Conservation (phyloP, 2,888 invertebrate genomes). For the Hemithea aestivaria region DNA sequence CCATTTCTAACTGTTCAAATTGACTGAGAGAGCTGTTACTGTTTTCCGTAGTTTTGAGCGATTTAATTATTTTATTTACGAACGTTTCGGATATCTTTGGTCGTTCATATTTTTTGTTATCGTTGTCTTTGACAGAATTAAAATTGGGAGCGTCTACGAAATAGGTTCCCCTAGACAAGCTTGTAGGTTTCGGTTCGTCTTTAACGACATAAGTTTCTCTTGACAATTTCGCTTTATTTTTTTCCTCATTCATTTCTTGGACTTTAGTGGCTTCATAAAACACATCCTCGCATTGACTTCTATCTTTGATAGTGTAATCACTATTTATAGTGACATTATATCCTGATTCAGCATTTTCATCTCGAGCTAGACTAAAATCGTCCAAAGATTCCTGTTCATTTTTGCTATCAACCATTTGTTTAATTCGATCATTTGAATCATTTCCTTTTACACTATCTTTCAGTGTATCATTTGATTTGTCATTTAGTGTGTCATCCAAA, state of each 20-base stretch:
- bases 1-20: conserved; percentile 50
- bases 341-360: too few species aligned
- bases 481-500: conserved; percentile 17
- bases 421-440: background rate
- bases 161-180: conserved; percentile 32
- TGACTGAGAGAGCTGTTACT: conserved; percentile 49
- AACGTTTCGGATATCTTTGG: conserved; percentile 33
- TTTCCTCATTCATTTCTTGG: background rate
- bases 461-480: conserved; percentile 33
- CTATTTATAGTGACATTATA: background rate
- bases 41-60: conserved; percentile 35
- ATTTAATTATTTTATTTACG: conserved; percentile 43
- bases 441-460: conserved; percentile 29
- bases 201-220: conserved; percentile 12
- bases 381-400: background rate
- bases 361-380: too few species aligned
- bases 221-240: background rate
- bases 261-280: conserved; percentile 6
- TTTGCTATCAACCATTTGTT: background rate
- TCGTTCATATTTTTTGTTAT: background rate
- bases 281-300: conserved; percentile 5
- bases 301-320: conserved; percentile 1
- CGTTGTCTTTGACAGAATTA: conserved; percentile 6
- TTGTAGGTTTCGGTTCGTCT: conserved; percentile 8
- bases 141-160: conserved; percentile 28